Base-by-base conservation (phyloP, 2,797 vertebrate species). In the Gallirallus australis region DNA sequence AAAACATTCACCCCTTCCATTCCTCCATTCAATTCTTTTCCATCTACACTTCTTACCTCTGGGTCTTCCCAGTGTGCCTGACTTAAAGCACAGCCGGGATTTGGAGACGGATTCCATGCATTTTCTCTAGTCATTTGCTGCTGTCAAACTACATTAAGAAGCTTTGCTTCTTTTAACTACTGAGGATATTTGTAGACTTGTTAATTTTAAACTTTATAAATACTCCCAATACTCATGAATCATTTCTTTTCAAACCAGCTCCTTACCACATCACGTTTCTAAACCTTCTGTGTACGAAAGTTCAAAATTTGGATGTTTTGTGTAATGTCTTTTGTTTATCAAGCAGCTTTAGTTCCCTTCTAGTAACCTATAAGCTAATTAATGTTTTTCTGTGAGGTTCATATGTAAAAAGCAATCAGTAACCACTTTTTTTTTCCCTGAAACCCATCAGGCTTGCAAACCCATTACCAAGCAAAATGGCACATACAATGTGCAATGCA, bases 1-100 rank as follows among this genome's bases (percentile, higher is more conserved):
- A 72, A 80, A 93, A 75, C 83, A 82, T 52, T 19, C 25, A 18
- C 28, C 12, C 31, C 7, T 72, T 70, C 52, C 33, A 37, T 92
- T 89, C 63, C 81, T 95, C 52, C 12, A 66, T 54, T 48, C 7
- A 15, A 35, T 94, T 93, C 50, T 60, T 75, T 93, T 93, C 42
- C 13, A 33, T 90, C 69, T 84, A 70, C 10, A 11, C 2, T 68
- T 86, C 73, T 72, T 72, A 84, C 59, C 39, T 81, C 39, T 94
- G 82, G 8, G 63, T 61, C 56, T 79, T 95, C 50, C n/a, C 63
- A 33, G 17, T 40, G 39, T 79, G 73, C 23, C 52, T 80, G 52
- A 65, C 17, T 85, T 70, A 84, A 54, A 0, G 0, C 35, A 76
- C 1, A 3, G 10, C 6, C 0, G 9, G 77, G 23, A 79, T 86